Percentiles rank a stretch among this genome's conserved stretches.
Evolutionary conservation across 2,797 vertebrate species (phyloP).

Genomic region (Denticeps clupeoides): DNA sequence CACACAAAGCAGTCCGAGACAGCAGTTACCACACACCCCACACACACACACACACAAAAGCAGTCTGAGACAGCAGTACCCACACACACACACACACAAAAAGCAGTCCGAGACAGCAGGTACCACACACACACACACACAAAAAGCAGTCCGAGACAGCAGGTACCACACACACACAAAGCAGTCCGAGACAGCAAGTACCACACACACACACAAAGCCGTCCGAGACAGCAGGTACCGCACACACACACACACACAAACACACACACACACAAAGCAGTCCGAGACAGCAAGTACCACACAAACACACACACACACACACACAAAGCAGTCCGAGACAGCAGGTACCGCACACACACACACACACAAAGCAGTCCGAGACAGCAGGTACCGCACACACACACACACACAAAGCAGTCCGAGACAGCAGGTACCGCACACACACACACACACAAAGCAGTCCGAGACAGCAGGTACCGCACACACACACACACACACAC

Average conservation of each 20-base stretch:
- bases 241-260: not conserved
- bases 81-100: constrained; percentile 40
- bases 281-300: constrained; percentile 65
- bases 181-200: constrained; percentile 70
- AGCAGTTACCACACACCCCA: constrained; percentile 54
- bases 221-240: constrained; percentile 66
- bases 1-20: constrained; percentile 65
- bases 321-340: constrained; percentile 68
- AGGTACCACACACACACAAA: constrained; percentile 46
- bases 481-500: not conserved
- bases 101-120: constrained; percentile 69
- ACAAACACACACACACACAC: not conserved
- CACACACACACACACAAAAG: constrained; percentile 21
- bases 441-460: constrained; percentile 54
- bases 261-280: constrained; percentile 61
- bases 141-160: too few species aligned
- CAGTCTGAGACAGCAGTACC: constrained; percentile 70
- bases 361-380: constrained; percentile 60
- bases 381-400: constrained; percentile 59
- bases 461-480: constrained; percentile 65
- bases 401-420: constrained; percentile 56
- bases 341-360: constrained; percentile 49
- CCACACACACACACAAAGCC: constrained; percentile 53
- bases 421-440: constrained; percentile 62
- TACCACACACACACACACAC: constrained; percentile 21